Base-by-base conservation (phyloP, 92 coral and sea anemone species). In the Micromussa lordhowensis region DNA sequence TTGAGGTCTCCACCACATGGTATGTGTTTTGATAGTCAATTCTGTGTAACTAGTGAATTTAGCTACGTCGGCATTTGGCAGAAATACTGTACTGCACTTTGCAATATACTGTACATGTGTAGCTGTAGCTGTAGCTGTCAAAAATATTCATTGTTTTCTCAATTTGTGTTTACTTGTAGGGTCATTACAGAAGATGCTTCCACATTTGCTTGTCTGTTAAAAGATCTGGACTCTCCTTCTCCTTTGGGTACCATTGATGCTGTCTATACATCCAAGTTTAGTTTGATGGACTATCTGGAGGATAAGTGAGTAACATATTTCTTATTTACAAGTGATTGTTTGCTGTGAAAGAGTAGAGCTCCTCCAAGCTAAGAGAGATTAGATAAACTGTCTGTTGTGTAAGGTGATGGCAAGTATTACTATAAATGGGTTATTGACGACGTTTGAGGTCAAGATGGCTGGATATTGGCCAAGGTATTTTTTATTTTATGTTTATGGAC, bases 261-360 rank as follows among this genome's bases (percentile, higher is more conserved):
- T 55, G 84, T 92, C 3, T 94, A 96, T 83, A 93, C 91, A 53
- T 90, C 97, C 34, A 92, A 94, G 93, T 91, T 98, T 90, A 95
- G 98, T 70, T 91, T 96, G 78, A 98, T 98, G 99, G 99, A 98
- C 85, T 96, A 94, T 40, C 87, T 98, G 19, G 99, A 98, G 86
- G 99, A 98, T 88, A 98, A 98, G 99, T 98, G 90, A 96, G 99
- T 89, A 10, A 26, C 32, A 40, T 79, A 28, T 35, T 14, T 70
- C 8, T 44, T 9, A 55, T 21, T 55, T 55, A 21, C 10, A 55
- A 55, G 51, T 8, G 51, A 44, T 44, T 44, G 10, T 44, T 44
- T 44, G 51, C 51, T 44, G 12, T 44, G 51, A 7, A 44, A 44
- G 51, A 7, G 9, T 44, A 44, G 51, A 13, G 51, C 51, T 44